Percentiles rank a stretch among this genome's conserved stretches.
phyloP scores from a whole-genome alignment of 2,113 vertebrate species.

The Pampusana beccarii region DNA sequence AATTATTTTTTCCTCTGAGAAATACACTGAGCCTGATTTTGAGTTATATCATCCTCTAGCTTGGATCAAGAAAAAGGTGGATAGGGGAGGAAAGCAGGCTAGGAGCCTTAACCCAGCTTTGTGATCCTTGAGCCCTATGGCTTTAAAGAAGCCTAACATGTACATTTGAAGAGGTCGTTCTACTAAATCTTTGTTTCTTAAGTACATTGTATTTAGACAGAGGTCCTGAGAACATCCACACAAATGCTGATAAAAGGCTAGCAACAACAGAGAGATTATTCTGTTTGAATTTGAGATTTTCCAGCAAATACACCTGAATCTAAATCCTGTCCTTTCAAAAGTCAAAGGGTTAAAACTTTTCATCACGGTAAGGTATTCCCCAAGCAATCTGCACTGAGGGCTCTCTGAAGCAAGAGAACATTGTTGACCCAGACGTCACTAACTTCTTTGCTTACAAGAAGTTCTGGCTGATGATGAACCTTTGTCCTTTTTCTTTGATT shows the following conservation, averaged over 20 bases:
- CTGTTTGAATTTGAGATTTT: constrained; percentile 20
- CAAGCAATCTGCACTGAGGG: not conserved
- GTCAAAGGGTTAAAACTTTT: constrained; percentile 49
- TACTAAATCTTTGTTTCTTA: constrained; percentile 9
- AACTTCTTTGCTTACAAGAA: constrained; percentile 36
- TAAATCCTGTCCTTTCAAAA: constrained; percentile 37
- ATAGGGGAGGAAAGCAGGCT: not conserved
- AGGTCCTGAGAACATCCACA: not conserved
- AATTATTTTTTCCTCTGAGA: not conserved
- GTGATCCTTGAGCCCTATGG: not conserved
- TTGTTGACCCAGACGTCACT: constrained; percentile 16
- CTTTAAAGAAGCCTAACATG: constrained; percentile 7
- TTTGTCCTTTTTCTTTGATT: constrained; percentile 62
- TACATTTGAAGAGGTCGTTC: constrained; percentile 18
- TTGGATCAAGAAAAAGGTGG: not conserved
- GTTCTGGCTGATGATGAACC: constrained; percentile 49
- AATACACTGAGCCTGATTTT: not conserved
- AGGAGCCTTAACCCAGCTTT: constrained; percentile 22
- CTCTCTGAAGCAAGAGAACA: not conserved
- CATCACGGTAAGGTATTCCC: not conserved
- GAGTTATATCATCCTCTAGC: not conserved
- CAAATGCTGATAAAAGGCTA: constrained; percentile 7
- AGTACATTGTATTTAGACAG: not conserved
- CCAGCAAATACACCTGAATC: constrained; percentile 1
- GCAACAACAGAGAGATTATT: constrained; percentile 19